Conservation (phyloP, 2,888 invertebrate species). For the Stenodema calcarata region DNA sequence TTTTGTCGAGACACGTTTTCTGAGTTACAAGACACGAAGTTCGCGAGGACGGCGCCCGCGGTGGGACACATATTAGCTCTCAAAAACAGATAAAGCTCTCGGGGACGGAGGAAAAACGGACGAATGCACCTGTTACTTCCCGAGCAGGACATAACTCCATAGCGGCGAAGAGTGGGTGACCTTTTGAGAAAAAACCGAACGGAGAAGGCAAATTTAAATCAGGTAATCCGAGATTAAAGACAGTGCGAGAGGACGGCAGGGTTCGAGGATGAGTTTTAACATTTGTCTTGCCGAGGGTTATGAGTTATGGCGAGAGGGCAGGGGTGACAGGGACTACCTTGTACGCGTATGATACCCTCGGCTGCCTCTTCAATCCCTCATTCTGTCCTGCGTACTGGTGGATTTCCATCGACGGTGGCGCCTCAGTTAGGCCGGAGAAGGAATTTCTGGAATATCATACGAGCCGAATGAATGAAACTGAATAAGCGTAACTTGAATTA, state of each 20-base stretch:
- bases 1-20: background rate
- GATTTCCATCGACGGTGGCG: background rate
- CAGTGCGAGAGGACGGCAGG: background rate
- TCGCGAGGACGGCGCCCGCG: background rate
- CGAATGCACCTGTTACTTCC: background rate
- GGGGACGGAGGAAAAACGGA: background rate
- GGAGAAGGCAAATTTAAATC: background rate
- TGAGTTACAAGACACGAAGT: background rate
- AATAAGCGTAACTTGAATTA: no score
- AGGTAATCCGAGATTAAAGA: background rate
- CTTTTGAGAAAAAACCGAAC: background rate
- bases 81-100: background rate
- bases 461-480: no score
- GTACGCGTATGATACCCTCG: background rate
- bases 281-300: background rate
- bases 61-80: background rate
- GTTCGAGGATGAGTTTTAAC: background rate
- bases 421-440: no score
- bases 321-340: background rate
- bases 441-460: no score
- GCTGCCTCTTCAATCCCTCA: background rate
- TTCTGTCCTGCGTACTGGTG: background rate
- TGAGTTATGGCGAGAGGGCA: background rate
- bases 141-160: background rate
- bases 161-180: background rate